Conservation (phyloP, 2,797 vertebrate species). For the Rhinatrema bivittatum region DNA sequence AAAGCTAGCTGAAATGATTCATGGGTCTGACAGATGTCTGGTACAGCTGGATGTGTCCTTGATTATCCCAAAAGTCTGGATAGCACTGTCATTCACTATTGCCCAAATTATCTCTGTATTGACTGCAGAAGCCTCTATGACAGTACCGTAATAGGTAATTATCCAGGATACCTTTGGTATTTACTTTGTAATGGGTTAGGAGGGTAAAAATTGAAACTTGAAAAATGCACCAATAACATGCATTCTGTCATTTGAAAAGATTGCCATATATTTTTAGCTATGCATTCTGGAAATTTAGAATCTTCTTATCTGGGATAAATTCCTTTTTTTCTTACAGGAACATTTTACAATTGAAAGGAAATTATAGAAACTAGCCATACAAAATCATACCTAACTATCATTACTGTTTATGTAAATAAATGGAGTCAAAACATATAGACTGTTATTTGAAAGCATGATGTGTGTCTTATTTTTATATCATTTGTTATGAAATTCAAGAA, state of each 20-base stretch:
- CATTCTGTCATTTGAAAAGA: conserved; percentile 19
- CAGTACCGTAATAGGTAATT: conserved; percentile 99
- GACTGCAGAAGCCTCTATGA: conserved; percentile 98
- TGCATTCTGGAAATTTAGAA: too few species aligned
- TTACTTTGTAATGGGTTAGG: conserved; percentile 62
- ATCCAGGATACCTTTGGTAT: conserved; percentile 98
- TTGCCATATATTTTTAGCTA: too few species aligned
- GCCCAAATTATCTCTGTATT: conserved; percentile 99
- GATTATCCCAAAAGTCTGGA: conserved; percentile 99
- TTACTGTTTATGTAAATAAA: background rate
- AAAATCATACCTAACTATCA: background rate
- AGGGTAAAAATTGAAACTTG: conserved; percentile 29
- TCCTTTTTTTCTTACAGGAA: background rate
- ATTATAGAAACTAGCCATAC: background rate
- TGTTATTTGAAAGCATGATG: background rate
- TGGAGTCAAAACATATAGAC: background rate
- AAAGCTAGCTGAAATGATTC: conserved; percentile 94
- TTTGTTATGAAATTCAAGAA: conserved; percentile 4
- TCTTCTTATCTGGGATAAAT: background rate
- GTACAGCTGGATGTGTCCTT: conserved; percentile 99
- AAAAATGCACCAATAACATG: conserved; percentile 28
- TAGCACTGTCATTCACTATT: conserved; percentile 99
- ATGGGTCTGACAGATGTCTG: conserved; percentile 99
- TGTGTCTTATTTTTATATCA: conserved; percentile 12
- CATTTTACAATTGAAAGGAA: conserved; percentile 2